These are phyloP conservation scores for Coleophora deauratella DNA, from an alignment of 2,888 invertebrate genomes.

Conservation along the genomic window DNA sequence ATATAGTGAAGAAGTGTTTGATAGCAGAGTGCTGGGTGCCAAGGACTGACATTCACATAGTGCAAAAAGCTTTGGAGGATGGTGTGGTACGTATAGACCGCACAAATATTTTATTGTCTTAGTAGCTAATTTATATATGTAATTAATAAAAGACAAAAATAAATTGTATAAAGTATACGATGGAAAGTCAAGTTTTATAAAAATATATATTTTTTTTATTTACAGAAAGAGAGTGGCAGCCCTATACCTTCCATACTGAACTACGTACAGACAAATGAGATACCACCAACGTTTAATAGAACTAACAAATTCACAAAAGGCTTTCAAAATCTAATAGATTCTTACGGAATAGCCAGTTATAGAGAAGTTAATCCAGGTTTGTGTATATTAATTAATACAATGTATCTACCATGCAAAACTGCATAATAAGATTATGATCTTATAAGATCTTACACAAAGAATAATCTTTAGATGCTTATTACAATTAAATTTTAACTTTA, in stretches of 20 bases:
- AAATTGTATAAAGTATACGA: too few relatives aligned
- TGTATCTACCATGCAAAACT: too few relatives aligned
- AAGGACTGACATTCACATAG: constrained; percentile 77
- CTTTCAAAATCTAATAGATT: constrained; percentile 90
- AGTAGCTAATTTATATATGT: constrained; percentile 2
- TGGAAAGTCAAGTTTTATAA: too few relatives aligned
- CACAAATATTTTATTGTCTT: too few relatives aligned
- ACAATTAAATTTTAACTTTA: too few relatives aligned
- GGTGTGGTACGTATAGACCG: constrained; percentile 77
- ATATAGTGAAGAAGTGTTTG: constrained; percentile 91
- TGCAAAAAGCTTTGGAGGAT: constrained; percentile 85
- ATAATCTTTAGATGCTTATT: too few relatives aligned
- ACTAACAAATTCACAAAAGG: constrained; percentile 90
- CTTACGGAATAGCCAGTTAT: constrained; percentile 90
- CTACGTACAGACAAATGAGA: constrained; percentile 80
- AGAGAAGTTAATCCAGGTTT: constrained; percentile 89
- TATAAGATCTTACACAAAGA: too few relatives aligned
- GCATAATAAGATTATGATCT: too few relatives aligned
- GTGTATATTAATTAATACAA: neutral
- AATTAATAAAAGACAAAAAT: too few relatives aligned
- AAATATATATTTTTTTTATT: too few relatives aligned
- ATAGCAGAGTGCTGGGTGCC: constrained; percentile 95
- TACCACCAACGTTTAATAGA: constrained; percentile 87
- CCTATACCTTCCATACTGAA: constrained; percentile 89
- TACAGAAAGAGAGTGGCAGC: constrained; percentile 79